These are phyloP conservation scores for Odontesthes bonariensis DNA, from an alignment of 2,113 vertebrate genomes.

Conservation along the genomic window DNA sequence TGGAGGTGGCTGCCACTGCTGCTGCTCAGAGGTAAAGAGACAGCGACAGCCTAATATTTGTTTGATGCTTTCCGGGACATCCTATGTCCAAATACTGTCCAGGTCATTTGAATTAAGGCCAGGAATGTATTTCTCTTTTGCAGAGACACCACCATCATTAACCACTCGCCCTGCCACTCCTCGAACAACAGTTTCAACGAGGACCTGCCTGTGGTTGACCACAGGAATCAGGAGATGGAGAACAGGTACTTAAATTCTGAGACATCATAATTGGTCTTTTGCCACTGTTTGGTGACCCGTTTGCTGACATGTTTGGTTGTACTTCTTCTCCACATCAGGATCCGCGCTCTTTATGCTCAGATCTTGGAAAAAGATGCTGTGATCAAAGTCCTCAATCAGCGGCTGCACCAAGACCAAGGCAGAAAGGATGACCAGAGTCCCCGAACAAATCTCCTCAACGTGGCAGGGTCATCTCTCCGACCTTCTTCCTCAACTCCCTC, in stretches of 20 bases:
- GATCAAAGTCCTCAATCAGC: conserved; percentile 96
- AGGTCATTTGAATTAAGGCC: conserved; percentile 13
- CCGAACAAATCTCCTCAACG: conserved; percentile 46
- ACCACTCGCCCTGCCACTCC: conserved; percentile 94
- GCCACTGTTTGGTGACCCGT: neutral
- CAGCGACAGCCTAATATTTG: accelerated
- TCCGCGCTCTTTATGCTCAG: conserved; percentile 94
- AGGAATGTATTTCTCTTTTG: conserved; percentile 1
- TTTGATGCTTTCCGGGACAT: neutral
- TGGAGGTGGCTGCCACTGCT: conserved; percentile 96
- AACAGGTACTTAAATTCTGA: conserved; percentile 84
- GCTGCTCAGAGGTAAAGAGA: conserved; percentile 88
- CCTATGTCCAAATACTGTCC: neutral
- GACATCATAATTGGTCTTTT: neutral
- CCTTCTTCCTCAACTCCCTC: conserved; percentile 93
- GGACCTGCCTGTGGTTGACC: conserved; percentile 89
- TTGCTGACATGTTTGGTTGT: conserved; percentile 7
- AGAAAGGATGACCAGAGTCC: conserved; percentile 71
- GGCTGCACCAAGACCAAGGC: conserved; percentile 89
- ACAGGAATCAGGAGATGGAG: conserved; percentile 98
- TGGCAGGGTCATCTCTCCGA: conserved; percentile 76
- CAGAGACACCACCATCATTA: conserved; percentile 97
- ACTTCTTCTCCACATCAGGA: conserved; percentile 73
- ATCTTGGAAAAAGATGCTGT: conserved; percentile 97
- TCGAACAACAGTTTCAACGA: conserved; percentile 97